Evolutionary conservation across 2,797 vertebrate genomes (phyloP), one percentile per base, ranked within the genome.

Genomic region (Enteromius mattozi): DNA sequence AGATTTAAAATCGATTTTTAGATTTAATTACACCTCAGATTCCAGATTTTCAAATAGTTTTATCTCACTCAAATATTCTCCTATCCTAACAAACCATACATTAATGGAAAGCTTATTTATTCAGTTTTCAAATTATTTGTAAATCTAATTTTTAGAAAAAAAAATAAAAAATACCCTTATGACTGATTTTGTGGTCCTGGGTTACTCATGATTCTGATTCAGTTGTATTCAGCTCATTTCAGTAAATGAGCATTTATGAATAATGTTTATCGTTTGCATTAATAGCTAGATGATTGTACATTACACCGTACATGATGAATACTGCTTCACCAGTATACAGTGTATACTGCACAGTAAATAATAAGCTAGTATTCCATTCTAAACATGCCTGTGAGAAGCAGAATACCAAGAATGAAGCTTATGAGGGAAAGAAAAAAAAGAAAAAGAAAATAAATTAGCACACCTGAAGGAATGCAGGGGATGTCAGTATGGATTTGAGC

Each of bases 381-480:
- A 3, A 71, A 33, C 80, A 61, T 21, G 35, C 1, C n/a, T 49
- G 8, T 77, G 3, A 4, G n/a, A 77, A 40, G 3, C n/a, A 17
- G 19, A 19, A 81, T 78, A 49, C 35, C 5, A 21, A 30, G 78
- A 69, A 75, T 54, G 12, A 56, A 56, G 65, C 12, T 72, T 2
- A 3, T 24, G 45, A 13, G 42, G 21, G 1, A 2, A 45, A 42
- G 42, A 45, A 14, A 35, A 35, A 24, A 37, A 30, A 35, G 21
- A 27, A 17, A 17, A 24, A 74, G 2, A 27, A 77, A 17, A 81
- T 9, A 45, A 69, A 70, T 10, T 3, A 63, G 54, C 85, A 84
- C 86, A 90, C 86, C 88, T 81, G 71, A 70, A 68, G 54, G 76
- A 82, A 85, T 84, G 79, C 79, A 83, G 72, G 47, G 56, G 61